Base-by-base conservation (phyloP, 2,888 invertebrate genomes). In the Phengaris alcon region DNA sequence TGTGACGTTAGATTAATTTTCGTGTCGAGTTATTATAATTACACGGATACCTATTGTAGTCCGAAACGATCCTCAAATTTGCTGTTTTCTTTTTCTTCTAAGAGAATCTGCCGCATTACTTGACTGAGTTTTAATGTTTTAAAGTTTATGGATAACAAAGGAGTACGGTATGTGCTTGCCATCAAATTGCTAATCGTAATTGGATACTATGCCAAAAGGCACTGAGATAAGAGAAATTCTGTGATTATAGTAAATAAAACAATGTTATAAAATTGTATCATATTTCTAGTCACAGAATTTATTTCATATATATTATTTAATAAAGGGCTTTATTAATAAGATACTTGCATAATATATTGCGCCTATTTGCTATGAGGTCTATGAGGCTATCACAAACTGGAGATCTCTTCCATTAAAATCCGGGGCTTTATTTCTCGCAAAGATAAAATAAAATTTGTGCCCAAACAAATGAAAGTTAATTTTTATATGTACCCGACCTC, bases 1-100 rank as follows among this genome's bases (percentile, higher is more conserved):
- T 86, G 86, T 86, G 87, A 87, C 86, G 87, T 87, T 87, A 87
- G 88, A 90, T 87, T 87, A 87, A 86, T 88, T 90, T 85, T 83
- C 83, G 79, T 86, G 87, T 87, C 82, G 84, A 86, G 86, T 87
- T 88, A 87, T 87, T 86, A 87, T 87, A 88, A 86, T 87, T 85
- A 85, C 82, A 84, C 84, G 82, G 79, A 77, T 82, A 81, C 75
- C 73, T 57, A 75, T 2, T 35, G 35, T 57, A 68, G 76, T 55
- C 77, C 70, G 75, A 48, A 44, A 12, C 64, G 64, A 13, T 48
- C 15, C n/a, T 69, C 22, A 68, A 46, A 48, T 48, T 48, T 9
- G 22, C 9, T 22, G 22, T 15, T 1, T 22, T 22, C 22, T 59
- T 57, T 59, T 59, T 59, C 59, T 10, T 15, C 5, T 15, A 22